phyloP scores from a whole-genome alignment of 2,888 invertebrate genomes.

The Caradrina clavipalpis region DNA sequence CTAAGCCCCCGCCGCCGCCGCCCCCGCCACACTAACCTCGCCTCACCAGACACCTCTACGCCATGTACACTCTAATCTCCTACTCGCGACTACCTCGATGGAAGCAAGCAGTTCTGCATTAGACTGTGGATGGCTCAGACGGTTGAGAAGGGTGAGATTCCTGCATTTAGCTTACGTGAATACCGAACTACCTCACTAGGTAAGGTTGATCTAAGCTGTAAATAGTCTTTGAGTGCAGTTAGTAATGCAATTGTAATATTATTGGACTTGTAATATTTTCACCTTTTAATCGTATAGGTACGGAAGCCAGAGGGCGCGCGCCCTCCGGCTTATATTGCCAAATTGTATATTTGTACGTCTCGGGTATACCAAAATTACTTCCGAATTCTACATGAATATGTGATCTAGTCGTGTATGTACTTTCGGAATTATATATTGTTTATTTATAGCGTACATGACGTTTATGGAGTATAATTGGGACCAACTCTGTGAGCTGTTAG shows the following conservation, averaged over 20 bases:
- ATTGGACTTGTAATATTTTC: constrained; percentile 76
- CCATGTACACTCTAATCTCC: constrained; percentile 51
- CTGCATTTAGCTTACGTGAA: constrained; percentile 87
- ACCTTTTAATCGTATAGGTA: constrained; percentile 71
- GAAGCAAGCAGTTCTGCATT: constrained; percentile 54
- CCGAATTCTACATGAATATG: constrained; percentile 91
- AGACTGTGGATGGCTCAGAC: constrained; percentile 48
- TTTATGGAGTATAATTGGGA: constrained; percentile 87
- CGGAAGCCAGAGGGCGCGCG: constrained; percentile 70
- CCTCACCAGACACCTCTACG: constrained; percentile 44
- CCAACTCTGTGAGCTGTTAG: constrained; percentile 88
- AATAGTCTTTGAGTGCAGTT: constrained; percentile 83
- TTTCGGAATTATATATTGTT: constrained; percentile 90
- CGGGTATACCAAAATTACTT: constrained; percentile 89
- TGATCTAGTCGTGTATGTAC: constrained; percentile 91
- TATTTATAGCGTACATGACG: constrained; percentile 87
- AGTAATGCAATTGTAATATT: constrained; percentile 76
- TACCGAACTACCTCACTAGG: constrained; percentile 89
- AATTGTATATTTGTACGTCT: constrained; percentile 87
- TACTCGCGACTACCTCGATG: constrained; percentile 33
- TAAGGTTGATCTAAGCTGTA: constrained; percentile 88
- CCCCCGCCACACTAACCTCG: constrained; percentile 84
- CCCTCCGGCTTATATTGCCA: constrained; percentile 83
- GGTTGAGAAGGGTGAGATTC: constrained; percentile 66
- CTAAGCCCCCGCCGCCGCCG: constrained; percentile 87